These are phyloP conservation scores for Ornithoptera alexandrae DNA, from an alignment of 2,888 invertebrate species.

Conservation along the genomic window DNA sequence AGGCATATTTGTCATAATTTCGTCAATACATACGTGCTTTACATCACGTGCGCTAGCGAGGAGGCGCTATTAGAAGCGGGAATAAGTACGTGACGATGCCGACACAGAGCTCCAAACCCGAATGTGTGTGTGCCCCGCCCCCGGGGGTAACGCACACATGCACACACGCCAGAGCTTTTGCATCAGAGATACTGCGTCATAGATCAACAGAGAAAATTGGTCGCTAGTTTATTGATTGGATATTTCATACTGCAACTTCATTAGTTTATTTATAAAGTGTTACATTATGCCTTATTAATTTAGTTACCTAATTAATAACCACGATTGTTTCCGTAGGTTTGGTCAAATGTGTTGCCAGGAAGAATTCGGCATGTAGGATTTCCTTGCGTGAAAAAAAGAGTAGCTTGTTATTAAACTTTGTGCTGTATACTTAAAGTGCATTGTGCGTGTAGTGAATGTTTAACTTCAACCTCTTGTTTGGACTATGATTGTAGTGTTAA, in stretches of 20 bases:
- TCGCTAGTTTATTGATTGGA: neutral
- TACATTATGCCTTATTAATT: neutral
- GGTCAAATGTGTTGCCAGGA: no score
- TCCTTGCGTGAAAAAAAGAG: no score
- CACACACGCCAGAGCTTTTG: conserved; percentile 41
- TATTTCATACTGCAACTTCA: neutral
- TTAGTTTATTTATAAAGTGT: neutral
- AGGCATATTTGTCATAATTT: neutral
- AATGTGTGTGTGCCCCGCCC: conserved; percentile 50
- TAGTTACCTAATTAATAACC: no score
- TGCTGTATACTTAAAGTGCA: no score
- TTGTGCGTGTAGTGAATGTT: no score
- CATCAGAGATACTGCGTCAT: conserved; percentile 32
- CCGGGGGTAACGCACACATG: conserved; percentile 40
- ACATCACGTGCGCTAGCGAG: conserved; percentile 61
- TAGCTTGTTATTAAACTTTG: no score
- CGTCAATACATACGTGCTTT: conserved; percentile 47
- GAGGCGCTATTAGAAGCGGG: conserved; percentile 10
- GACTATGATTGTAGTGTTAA: no score
- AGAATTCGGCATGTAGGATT: no score
- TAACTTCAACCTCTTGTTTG: no score
- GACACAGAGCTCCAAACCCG: conserved; percentile 33
- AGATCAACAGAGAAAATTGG: conserved; percentile 11
- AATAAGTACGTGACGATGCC: conserved; percentile 31
- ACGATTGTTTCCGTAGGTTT: no score